Conservation (phyloP, 2,113 vertebrate species). For the Phasianus colchicus region DNA sequence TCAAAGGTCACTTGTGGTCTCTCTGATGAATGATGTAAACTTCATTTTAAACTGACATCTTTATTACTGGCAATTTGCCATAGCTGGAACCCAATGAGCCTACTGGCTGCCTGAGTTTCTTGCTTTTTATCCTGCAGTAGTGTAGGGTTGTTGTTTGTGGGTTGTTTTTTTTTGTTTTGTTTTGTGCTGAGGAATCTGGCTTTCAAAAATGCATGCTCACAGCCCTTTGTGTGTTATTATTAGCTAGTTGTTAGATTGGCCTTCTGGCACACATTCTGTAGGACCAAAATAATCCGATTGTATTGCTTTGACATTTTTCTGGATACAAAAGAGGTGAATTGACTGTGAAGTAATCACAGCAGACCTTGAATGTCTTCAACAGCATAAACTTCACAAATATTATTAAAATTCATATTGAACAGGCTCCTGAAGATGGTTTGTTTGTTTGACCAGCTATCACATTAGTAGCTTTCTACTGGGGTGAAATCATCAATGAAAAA, state of each 20-base stretch:
- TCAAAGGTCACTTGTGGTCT: constrained; percentile 50
- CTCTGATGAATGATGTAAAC: constrained; percentile 19
- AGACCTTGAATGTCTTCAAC: constrained; percentile 11
- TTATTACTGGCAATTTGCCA: constrained; percentile 46
- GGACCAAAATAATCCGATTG: constrained; percentile 34
- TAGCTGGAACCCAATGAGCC: constrained; percentile 62
- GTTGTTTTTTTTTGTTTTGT: background rate
- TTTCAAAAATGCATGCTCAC: constrained; percentile 66
- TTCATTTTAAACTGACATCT: constrained; percentile 52
- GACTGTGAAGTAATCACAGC: background rate
- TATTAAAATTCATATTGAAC: background rate
- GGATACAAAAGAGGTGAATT: constrained; percentile 15
- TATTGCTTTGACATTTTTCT: constrained; percentile 14
- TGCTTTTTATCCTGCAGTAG: too few relatives aligned
- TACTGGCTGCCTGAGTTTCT: too few relatives aligned
- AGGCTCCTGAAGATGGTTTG: background rate
- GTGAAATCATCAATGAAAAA: constrained; percentile 1
- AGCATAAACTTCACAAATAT: background rate
- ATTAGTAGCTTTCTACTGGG: background rate
- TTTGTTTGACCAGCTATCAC: background rate
- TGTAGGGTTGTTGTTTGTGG: background rate
- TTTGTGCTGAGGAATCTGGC: constrained; percentile 29
- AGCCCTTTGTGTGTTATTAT: constrained; percentile 31
- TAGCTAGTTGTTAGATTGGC: constrained; percentile 40
- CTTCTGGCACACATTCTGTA: constrained; percentile 18